These are phyloP conservation scores for Chelonoidis abingdonii DNA, from an alignment of 2,113 vertebrate genomes.

Conservation along the genomic window DNA sequence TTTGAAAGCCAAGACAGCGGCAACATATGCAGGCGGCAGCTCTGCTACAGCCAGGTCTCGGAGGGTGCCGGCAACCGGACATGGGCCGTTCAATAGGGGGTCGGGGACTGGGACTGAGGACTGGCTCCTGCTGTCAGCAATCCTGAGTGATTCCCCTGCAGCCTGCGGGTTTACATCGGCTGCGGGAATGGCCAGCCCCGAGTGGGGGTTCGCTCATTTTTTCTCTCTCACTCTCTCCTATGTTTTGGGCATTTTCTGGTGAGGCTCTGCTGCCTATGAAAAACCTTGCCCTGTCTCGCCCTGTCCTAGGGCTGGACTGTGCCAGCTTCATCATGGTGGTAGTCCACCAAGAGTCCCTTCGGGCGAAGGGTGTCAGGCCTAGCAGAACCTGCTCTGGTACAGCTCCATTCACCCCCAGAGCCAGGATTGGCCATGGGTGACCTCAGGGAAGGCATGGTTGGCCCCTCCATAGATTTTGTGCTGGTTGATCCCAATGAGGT, in stretches of 20 bases:
- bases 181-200: background rate
- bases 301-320: background rate
- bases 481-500: background rate
- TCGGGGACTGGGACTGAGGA: background rate
- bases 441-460: too few relatives aligned
- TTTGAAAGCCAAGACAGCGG: background rate
- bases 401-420: background rate
- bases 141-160: background rate
- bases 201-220: background rate
- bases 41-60: background rate
- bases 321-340: background rate
- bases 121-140: accelerated
- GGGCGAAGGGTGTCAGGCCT: background rate
- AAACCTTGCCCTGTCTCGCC: background rate
- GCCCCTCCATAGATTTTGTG: background rate
- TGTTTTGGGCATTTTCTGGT: background rate
- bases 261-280: background rate
- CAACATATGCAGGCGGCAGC: background rate
- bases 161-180: too few relatives aligned
- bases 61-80: background rate
- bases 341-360: background rate
- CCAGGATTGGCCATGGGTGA: too few relatives aligned
- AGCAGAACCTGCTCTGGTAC: background rate
- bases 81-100: too few relatives aligned
- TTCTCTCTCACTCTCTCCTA: too few relatives aligned